Conservation (phyloP, 2,888 invertebrate genomes). For the Eurytoma californica region DNA sequence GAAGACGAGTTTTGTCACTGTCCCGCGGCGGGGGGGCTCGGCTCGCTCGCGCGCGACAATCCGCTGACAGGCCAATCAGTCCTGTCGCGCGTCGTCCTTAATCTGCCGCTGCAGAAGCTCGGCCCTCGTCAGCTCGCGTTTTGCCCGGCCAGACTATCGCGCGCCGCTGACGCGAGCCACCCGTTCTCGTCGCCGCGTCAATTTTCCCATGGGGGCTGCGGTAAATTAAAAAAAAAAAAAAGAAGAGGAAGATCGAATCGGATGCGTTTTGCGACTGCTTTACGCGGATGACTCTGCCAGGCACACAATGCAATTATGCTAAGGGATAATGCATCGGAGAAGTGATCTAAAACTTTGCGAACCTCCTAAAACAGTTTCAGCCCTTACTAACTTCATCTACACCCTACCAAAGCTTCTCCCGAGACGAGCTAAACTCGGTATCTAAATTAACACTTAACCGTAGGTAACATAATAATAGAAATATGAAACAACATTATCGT, state of each 20-base stretch:
- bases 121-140: neutral
- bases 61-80: constrained; percentile 55
- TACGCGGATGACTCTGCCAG: constrained; percentile 12
- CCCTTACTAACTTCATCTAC: constrained; percentile 26
- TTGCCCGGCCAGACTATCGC: too few relatives aligned
- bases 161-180: too few relatives aligned
- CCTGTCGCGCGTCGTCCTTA: constrained; percentile 43
- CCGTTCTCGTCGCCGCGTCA: neutral
- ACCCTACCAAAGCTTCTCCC: constrained; percentile 2
- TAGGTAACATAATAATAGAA: constrained; percentile 11
- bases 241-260: too few relatives aligned
- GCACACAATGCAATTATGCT: constrained; percentile 22
- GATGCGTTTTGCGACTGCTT: neutral
- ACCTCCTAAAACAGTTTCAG: constrained; percentile 27
- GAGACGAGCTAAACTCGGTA: constrained; percentile 18
- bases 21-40: neutral
- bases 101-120: constrained; percentile 28
- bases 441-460: constrained; percentile 37
- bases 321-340: constrained; percentile 20
- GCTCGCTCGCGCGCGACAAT: constrained; percentile 32
- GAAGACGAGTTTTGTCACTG: constrained; percentile 53
- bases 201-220: neutral
- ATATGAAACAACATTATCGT: constrained; percentile 4
- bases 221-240: too few relatives aligned
- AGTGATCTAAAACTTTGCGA: constrained; percentile 44